Percentiles rank a stretch among this genome's conserved stretches.
Evolutionary conservation across 2,797 vertebrate species (phyloP).

Genomic region (Sebastes ruberrimus): DNA sequence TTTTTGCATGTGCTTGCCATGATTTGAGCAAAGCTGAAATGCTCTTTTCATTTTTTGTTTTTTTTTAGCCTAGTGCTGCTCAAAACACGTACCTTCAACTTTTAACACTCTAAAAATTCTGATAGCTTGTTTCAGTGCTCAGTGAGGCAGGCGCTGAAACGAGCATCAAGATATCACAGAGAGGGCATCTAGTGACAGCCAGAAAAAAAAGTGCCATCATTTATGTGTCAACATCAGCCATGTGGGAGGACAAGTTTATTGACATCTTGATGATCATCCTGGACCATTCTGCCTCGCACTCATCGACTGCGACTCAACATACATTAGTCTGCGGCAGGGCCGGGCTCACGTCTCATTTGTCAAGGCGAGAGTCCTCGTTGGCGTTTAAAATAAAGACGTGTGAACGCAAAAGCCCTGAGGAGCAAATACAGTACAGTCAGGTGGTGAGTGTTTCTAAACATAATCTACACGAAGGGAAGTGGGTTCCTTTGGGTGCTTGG

Average conservation of each 20-base stretch:
- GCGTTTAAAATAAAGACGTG: slow-evolving; percentile 54
- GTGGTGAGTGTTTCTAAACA: slow-evolving; percentile 21
- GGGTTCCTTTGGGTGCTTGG: neutral
- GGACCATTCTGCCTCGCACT: slow-evolving; percentile 69
- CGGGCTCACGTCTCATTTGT: slow-evolving; percentile 65
- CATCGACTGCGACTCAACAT: slow-evolving; percentile 75
- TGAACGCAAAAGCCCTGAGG: slow-evolving; percentile 19
- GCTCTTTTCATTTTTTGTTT: neutral
- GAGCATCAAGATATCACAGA: slow-evolving; percentile 66
- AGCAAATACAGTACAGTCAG: slow-evolving; percentile 25
- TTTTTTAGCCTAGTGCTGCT: neutral
- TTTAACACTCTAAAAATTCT: slow-evolving; percentile 46
- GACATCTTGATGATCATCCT: slow-evolving; percentile 80
- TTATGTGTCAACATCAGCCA: slow-evolving; percentile 80
- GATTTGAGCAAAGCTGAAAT: slow-evolving; percentile 1
- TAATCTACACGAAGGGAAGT: slow-evolving; percentile 16
- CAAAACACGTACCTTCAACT: slow-evolving; percentile 32
- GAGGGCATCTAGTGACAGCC: slow-evolving; percentile 71
- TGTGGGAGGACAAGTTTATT: slow-evolving; percentile 83
- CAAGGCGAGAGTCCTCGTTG: slow-evolving; percentile 48
- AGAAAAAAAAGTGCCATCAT: slow-evolving; percentile 78
- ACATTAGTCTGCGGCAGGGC: slow-evolving; percentile 73
- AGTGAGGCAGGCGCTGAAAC: slow-evolving; percentile 61
- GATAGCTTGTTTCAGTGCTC: slow-evolving; percentile 54
- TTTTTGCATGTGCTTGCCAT: neutral